phyloP scores from a whole-genome alignment of 2,888 invertebrate genomes.

The Pardosa pseudoannulata region DNA sequence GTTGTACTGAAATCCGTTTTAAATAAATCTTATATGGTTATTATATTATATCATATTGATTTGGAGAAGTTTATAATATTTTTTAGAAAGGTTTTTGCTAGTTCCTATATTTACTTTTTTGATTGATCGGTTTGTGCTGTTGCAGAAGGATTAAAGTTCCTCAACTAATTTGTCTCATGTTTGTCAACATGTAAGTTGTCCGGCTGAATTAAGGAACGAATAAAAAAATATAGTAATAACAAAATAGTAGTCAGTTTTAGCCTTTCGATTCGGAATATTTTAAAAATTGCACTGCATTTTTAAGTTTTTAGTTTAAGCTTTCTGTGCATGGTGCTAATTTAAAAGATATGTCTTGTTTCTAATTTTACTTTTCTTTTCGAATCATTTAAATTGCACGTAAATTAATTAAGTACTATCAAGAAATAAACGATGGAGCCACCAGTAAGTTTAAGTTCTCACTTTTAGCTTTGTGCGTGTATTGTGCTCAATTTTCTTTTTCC shows the following conservation, averaged over 20 bases:
- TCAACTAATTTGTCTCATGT: neutral
- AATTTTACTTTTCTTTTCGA: neutral
- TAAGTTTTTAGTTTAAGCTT: neutral
- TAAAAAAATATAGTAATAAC: neutral
- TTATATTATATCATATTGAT: too few species aligned
- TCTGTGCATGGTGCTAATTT: neutral
- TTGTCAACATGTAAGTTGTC: conserved; percentile 13
- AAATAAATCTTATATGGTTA: too few species aligned
- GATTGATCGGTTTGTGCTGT: too few species aligned
- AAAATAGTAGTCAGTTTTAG: neutral
- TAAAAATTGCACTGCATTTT: neutral
- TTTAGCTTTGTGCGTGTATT: neutral
- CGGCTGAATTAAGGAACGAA: neutral
- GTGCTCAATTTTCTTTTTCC: neutral
- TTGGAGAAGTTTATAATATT: too few species aligned
- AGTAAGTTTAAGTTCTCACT: neutral
- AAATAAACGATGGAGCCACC: neutral
- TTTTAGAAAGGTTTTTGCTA: too few species aligned
- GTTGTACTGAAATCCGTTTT: too few species aligned
- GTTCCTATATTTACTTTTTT: too few species aligned
- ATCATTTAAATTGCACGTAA: neutral
- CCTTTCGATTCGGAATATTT: neutral
- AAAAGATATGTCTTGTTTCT: neutral
- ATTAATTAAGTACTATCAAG: neutral
- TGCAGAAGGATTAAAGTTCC: too few species aligned